phyloP scores from a whole-genome alignment of 2,113 vertebrate genomes.

The Scytalopus superciliaris region DNA sequence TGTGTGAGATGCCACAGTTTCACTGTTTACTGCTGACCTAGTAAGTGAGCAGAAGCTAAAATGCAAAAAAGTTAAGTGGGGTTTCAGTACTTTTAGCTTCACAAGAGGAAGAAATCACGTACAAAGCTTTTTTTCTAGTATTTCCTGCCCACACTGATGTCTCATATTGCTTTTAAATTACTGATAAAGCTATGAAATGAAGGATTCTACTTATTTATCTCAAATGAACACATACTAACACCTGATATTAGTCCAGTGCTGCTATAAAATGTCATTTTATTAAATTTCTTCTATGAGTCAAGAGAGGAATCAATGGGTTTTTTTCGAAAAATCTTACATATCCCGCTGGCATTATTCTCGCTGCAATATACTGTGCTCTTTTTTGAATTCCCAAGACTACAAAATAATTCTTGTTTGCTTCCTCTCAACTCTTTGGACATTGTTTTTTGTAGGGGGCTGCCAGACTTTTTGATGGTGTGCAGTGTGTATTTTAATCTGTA shows the following conservation, averaged over 20 bases:
- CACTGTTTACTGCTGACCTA: accelerated
- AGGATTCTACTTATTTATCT: not conserved
- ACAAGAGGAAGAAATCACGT: not conserved
- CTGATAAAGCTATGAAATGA: not conserved
- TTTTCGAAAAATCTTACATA: not conserved
- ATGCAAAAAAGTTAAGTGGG: not conserved
- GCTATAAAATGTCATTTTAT: not conserved
- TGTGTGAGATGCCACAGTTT: not conserved
- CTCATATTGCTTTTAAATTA: not conserved
- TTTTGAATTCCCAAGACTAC: not conserved
- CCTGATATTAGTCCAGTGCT: not conserved
- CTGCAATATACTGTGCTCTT: not conserved
- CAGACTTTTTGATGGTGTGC: not conserved
- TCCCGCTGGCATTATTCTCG: not conserved
- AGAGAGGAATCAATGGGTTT: accelerated
- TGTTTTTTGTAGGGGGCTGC: not conserved
- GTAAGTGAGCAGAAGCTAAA: not conserved
- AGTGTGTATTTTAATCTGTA: not conserved
- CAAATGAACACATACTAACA: not conserved
- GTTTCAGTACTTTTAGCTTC: not conserved
- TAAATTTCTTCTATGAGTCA: not conserved
- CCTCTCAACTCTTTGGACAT: not conserved
- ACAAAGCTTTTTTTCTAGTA: not conserved
- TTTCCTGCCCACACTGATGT: not conserved
- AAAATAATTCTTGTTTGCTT: not conserved